Evolutionary conservation across 2,888 invertebrate species (phyloP).

Genomic region (Tholera decimalis): DNA sequence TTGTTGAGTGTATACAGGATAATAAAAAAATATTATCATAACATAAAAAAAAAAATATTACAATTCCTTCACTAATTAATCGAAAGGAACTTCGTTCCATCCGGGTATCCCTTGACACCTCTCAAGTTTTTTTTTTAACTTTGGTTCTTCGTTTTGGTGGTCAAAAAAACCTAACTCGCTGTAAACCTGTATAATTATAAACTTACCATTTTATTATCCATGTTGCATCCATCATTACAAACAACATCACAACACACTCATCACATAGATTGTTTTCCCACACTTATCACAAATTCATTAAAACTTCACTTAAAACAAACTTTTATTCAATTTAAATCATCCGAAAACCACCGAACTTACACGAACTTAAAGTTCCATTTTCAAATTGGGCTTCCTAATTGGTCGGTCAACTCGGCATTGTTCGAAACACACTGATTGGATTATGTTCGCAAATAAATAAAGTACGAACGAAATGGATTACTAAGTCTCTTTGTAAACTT

Average conservation of each 20-base stretch:
- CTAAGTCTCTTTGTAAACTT: conserved; percentile 31
- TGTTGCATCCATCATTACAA: conserved; percentile 52
- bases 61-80: too few relatives aligned
- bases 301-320: conserved; percentile 42
- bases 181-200: neutral
- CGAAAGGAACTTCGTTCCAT: too few relatives aligned
- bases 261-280: conserved; percentile 17
- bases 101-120: too few relatives aligned
- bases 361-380: conserved; percentile 51
- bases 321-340: conserved; percentile 47
- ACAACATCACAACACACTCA: conserved; percentile 26
- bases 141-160: neutral
- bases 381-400: conserved; percentile 58
- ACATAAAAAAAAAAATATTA: too few relatives aligned
- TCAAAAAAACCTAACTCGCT: neutral
- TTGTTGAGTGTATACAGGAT: too few relatives aligned
- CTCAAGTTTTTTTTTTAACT: too few relatives aligned
- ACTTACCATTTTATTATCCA: conserved; percentile 50
- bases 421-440: conserved; percentile 50
- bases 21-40: too few relatives aligned
- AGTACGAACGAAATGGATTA: conserved; percentile 33
- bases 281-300: conserved; percentile 39
- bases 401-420: conserved; percentile 45
- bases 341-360: conserved; percentile 47
- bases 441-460: conserved; percentile 37